Evolutionary conservation across 2,797 vertebrate species (phyloP).

Genomic region (Mormyrus proboscirostris): DNA sequence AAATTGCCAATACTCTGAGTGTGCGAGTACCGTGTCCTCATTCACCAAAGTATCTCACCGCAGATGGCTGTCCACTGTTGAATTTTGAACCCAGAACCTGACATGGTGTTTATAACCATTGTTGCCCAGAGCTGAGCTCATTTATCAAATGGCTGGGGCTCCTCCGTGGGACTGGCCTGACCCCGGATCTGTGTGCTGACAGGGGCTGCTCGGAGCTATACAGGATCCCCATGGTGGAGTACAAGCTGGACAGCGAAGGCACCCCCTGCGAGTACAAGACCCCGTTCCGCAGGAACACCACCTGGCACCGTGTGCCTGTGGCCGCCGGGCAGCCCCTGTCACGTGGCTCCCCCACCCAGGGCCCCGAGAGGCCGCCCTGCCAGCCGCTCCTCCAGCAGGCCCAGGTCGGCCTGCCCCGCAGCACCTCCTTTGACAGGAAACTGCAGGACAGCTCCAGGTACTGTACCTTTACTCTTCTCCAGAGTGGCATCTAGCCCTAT

Average conservation of each 20-base stretch:
- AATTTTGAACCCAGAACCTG: not conserved
- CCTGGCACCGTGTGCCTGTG: slow-evolving; percentile 88
- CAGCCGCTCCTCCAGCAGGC: slow-evolving; percentile 84
- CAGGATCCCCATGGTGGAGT: slow-evolving; percentile 96
- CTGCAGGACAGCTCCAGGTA: slow-evolving; percentile 88
- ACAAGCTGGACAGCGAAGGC: slow-evolving; percentile 94
- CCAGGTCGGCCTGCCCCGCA: slow-evolving; percentile 77
- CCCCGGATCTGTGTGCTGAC: slow-evolving; percentile 16
- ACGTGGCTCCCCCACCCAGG: slow-evolving; percentile 79
- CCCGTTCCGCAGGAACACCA: slow-evolving; percentile 91
- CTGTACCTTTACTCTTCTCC: not conserved
- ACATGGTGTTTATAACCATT: not conserved
- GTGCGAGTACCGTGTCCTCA: not conserved
- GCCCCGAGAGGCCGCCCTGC: slow-evolving; percentile 78
- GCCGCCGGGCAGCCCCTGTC: slow-evolving; percentile 71
- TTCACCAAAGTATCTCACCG: not conserved
- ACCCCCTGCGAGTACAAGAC: slow-evolving; percentile 97
- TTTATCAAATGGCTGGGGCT: not conserved
- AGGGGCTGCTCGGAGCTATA: slow-evolving; percentile 97
- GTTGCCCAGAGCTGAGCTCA: not conserved
- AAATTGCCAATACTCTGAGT: not conserved
- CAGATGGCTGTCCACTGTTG: not conserved
- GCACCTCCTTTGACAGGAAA: slow-evolving; percentile 92
- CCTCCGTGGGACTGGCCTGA: not conserved
- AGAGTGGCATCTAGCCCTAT: not conserved